Evolutionary conservation across 2,113 vertebrate species (phyloP), one percentile per base, ranked within the genome.

Genomic region (Aegithalos caudatus): DNA sequence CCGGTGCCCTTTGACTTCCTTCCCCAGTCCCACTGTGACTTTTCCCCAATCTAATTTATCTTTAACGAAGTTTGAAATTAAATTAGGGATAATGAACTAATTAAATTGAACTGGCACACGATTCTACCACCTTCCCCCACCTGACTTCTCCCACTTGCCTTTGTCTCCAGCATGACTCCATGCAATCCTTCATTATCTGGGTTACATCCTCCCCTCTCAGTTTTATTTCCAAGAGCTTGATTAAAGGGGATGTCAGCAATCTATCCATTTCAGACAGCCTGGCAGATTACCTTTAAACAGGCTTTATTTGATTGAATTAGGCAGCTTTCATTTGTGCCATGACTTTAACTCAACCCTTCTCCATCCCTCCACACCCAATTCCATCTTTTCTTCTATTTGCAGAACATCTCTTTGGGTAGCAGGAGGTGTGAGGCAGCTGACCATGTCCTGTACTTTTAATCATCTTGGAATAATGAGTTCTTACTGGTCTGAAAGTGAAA

Each of bases 71-170:
- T 96, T 95, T 96, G 90, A 96, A 95, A 97, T 97, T 88, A 95
- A 96, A 96, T 97, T 97, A 96, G 93, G 79, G 95, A 47, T 96
- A 97, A 97, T 95, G 96, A 94, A 93, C 95, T 97, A 97, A 97
- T 97, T 97, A 97, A 95, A 94, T 95, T 73, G 92, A 94, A 80
- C 84, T 33, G 73, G 81, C 86, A 90, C 88, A 81, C 3, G 14
- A n/a, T 83, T 95, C 78, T 86, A 51, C 44, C 93, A 86, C 84
- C 44, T 92, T 95, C 66, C 84, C 92, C 88, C 85, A 86, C 92
- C 86, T 87, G 71, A 53, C 51, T 92, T 92, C 88, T 79, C 92
- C 84, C 73, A 24, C 73, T 79, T 94, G 87, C 58, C 44, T 96
- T 96, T 81, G 72, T 95, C 94, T 97, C 78, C 86, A 91, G 83